Evolutionary conservation across 2,113 vertebrate genomes (phyloP), one percentile per base, ranked within the genome.

Genomic region (Aspidoscelis tigris): DNA sequence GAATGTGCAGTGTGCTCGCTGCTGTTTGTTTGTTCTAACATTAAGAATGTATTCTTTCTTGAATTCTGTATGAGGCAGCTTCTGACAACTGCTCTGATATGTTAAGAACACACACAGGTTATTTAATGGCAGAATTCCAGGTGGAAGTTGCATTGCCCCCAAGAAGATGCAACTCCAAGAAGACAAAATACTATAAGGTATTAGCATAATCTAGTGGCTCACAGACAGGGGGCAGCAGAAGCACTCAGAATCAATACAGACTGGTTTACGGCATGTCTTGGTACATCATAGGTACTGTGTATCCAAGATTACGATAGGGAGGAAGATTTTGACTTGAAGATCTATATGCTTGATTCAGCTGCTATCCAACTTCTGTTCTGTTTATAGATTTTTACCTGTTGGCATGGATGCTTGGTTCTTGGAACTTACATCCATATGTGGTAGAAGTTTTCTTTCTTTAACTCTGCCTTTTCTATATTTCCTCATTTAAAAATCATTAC

Each of bases 11-110:
- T 82, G 44, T 76, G n/a, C 81, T 84, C 58, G 79, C 83, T 89
- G 91, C 86, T 78, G 76, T 84, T 79, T 0, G 1, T 85, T 86
- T 81, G 68, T 66, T 88, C 33, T 79, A 91, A 89, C 80, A 50
- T 79, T 73, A 80, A 9, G 80, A 83, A 50, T 24, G 68, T 71
- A 77, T 77, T 50, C 5, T 77, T 83, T 10, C n/a, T 2, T 16
- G 0, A 0, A 41, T 64, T 84, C 47, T 55, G 26, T 43, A 84
- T 16, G 21, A 61, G 24, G 53, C 44, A 83, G 74, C 20, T 80
- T 44, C 77, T 66, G 41, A 78, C 24, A 22, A 26, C 2, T 5
- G 4, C 16, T 50, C 68, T 44, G 8, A 33, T 58, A 53, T 43
- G 41, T 50, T 26, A 47, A 43, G 4, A 5, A 5, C 14, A 78